Evolutionary conservation across 1,140 invertebrate genomes (phyloP).

Genomic region (Ceratina japonica): DNA sequence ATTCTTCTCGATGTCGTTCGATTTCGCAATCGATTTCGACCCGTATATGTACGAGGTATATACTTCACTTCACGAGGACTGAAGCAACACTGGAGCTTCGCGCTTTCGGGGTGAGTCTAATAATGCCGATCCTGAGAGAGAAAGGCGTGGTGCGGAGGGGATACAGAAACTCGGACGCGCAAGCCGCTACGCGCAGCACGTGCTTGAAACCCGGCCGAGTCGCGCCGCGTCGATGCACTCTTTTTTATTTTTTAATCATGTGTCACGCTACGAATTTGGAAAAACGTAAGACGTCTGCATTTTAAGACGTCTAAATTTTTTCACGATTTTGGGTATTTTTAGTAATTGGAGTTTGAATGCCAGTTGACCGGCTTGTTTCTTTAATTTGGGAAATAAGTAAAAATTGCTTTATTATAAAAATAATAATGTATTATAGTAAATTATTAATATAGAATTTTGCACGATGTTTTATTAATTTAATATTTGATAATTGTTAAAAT

Average conservation of each 20-base stretch:
- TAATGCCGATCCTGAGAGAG: constrained; percentile 15
- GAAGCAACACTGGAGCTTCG: constrained; percentile 62
- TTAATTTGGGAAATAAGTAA: too few relatives aligned
- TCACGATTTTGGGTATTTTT: neutral
- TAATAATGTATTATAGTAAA: too few relatives aligned
- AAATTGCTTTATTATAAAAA: too few relatives aligned
- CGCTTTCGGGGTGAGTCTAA: constrained; percentile 59
- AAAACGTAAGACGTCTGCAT: neutral
- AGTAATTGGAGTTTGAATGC: neutral
- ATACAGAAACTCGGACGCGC: constrained; percentile 48
- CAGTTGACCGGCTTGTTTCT: too few relatives aligned
- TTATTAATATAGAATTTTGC: too few relatives aligned
- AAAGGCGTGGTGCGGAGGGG: constrained; percentile 12
- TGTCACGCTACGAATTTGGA: neutral
- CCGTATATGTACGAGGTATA: too few relatives aligned
- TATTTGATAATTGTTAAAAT: too few relatives aligned
- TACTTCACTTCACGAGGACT: constrained; percentile 67
- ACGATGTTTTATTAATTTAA: too few relatives aligned
- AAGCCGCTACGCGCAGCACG: constrained; percentile 66
- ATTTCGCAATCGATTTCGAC: too few relatives aligned
- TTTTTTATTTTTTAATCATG: neutral
- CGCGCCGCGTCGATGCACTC: neutral
- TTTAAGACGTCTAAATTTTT: too few relatives aligned
- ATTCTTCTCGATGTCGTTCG: neutral
- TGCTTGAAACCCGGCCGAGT: constrained; percentile 38